Base-by-base conservation (phyloP, 2,113 vertebrate genomes). In the Callipepla squamata region DNA sequence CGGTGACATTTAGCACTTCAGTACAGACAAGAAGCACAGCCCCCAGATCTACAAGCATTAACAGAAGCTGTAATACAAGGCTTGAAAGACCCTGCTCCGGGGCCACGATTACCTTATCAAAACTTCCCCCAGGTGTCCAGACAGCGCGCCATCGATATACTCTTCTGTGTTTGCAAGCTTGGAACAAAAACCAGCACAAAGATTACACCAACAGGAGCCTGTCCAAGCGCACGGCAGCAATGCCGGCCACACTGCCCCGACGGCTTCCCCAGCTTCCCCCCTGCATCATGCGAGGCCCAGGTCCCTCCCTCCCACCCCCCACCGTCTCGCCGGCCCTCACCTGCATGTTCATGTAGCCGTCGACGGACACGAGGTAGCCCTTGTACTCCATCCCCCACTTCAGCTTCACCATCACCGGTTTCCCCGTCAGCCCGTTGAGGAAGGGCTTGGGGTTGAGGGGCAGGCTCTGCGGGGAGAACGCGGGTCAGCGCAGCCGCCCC, bases 311-410 rank as follows among this genome's bases (percentile, higher is more conserved):
- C 21, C 21, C 48, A 7, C 48, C 22, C 47, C 11, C 20, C 47
- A 22, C 47, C 22, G 23, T 26, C 55, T 51, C n/a, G 16, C 45
- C 40, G 6, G 2, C 23, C 8, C 96, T 95, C 94, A 99, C 99
- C 99, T 99, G 99, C 99, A 99, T 99, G 91, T 99, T 99, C 99
- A 99, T 99, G 97, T 99, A 99, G 50, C 99, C 99, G 30, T 99
- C 99, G 65, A 99, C 99, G 12, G 99, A 99, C 12, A 99, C 99
- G 69, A 99, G 98, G 97, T 99, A 99, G 66, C 99, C 99, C 81
- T 99, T 99, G 93, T 99, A 99, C 96, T 99, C 99, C 99, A 99
- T 99, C 0, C 99, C 99, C 99, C 99, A 99, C 97, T 99, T 99
- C 84, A 99, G 98, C 77, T 99, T 99, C 94, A 99, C 98, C 99